A percentile compares a stretch with the other conserved stretches of the same genome.
Conservation (phyloP, 2,888 invertebrate species). For the Ptychoptera albimana region DNA sequence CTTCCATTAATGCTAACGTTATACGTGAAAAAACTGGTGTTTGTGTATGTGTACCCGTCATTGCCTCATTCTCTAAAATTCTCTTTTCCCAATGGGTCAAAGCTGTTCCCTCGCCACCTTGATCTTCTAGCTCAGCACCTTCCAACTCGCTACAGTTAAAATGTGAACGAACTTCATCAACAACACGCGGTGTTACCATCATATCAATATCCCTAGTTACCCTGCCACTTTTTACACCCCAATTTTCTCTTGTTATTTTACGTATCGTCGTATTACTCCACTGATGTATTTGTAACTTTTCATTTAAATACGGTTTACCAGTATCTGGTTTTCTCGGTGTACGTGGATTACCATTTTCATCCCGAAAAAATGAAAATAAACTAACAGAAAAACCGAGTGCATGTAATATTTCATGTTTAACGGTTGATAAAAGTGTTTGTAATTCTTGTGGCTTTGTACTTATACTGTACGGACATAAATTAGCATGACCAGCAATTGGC, state of each 20-base stretch:
- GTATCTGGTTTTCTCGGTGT: slow-evolving; percentile 66
- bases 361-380: slow-evolving; percentile 82
- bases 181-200: slow-evolving; percentile 84
- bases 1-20: slow-evolving; percentile 92
- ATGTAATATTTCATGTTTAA: slow-evolving; percentile 97
- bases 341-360: slow-evolving; percentile 74
- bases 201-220: slow-evolving; percentile 63
- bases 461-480: slow-evolving; percentile 89
- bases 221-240: slow-evolving; percentile 66
- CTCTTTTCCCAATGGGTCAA: slow-evolving; percentile 99
- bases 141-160: slow-evolving; percentile 77
- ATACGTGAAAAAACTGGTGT: slow-evolving; percentile 92
- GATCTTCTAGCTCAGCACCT: slow-evolving; percentile 95
- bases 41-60: slow-evolving; percentile 98
- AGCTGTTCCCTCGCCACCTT: slow-evolving; percentile 93
- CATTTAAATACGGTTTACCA: slow-evolving; percentile 77
- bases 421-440: slow-evolving; percentile 82
- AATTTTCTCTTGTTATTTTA: slow-evolving; percentile 48
- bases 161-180: slow-evolving; percentile 68
- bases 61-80: slow-evolving; percentile 97
- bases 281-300: slow-evolving; percentile 85
- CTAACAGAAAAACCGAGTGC: slow-evolving; percentile 95
- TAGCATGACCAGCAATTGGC: slow-evolving; percentile 97
- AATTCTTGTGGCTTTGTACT: slow-evolving; percentile 82
- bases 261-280: slow-evolving; percentile 85